Evolutionary conservation across 2,888 invertebrate genomes (phyloP), one percentile per base, ranked within the genome.

Genomic region (Lepidocyrtoides sp.): DNA sequence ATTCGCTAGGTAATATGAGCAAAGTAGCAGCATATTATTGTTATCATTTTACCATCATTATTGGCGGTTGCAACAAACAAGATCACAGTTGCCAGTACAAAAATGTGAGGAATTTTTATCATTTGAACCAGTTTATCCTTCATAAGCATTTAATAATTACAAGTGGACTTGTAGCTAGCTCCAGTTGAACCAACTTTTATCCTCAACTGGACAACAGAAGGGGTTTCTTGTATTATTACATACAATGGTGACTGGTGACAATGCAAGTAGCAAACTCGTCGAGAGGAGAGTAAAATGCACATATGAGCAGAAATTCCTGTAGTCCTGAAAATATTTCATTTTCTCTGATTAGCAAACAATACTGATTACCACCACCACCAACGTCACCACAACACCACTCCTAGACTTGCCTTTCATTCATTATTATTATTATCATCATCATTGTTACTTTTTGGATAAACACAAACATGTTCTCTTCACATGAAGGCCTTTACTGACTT

Each of bases 321-420:
- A n/a, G 26, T 1, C 5, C 23, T 66, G 86, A 85, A 54, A 75
- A 77, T 87, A 87, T 54, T 63, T 87, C 63, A 54, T 72, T 75
- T 72, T 32, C 48, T 63, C 12, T 79, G 87, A 83, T 83, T 75
- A 89, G 32, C 82, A 89, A 89, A 89, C 72, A 89, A 57, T 83
- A 81, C 89, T 60, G 72, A 89, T 88, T 81, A 82, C 29, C 87
- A 77, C 26, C 32, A 77, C 26, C 51, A 41, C 60, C 88, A 81
- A 83, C 63, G 29, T 26, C 83, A 83, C 79, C 79, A 79, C 36
- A 5, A 23, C 44, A 83, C 69, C 87, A 81, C 79, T 75, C 77
- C 89, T 54, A 51, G 10, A n/a, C 60, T 10, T 63, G 8, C 32
- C 54, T 54, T 75, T 54, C 69, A 57, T 54, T 69, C 85, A 36